These are phyloP conservation scores for Heliconius himera DNA, from an alignment of 1,140 invertebrate genomes.

Conservation along the genomic window DNA sequence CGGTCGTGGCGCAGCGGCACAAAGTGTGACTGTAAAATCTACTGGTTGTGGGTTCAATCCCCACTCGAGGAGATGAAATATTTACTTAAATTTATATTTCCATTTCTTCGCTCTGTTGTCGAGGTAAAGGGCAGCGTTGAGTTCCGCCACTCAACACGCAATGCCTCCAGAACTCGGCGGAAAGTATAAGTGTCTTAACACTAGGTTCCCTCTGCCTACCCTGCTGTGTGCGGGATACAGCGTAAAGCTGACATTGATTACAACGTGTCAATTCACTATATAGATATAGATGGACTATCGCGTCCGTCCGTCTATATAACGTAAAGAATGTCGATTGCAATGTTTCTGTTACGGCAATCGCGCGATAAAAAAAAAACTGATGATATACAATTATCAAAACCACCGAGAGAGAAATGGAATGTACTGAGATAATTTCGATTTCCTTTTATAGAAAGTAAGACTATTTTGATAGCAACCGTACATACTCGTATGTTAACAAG, in stretches of 20 bases:
- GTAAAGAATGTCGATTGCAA: constrained; percentile 53
- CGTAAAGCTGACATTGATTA: not conserved
- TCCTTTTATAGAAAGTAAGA: constrained; percentile 81
- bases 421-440: constrained; percentile 77
- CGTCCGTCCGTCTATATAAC: constrained; percentile 12
- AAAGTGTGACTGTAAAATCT: no score
- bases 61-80: no score
- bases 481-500: constrained; percentile 53
- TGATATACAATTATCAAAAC: constrained; percentile 69
- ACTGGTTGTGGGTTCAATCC: no score
- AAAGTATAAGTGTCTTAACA: no score
- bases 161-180: no score
- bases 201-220: no score
- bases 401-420: constrained; percentile 76
- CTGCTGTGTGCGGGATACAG: no score
- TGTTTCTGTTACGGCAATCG: constrained; percentile 46
- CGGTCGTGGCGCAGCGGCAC: no score
- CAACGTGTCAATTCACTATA: not conserved
- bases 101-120: no score
- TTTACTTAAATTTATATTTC: no score
- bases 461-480: constrained; percentile 60
- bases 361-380: constrained; percentile 56
- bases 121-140: no score
- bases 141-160: no score
- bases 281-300: not conserved